phyloP scores from a whole-genome alignment of 1,140 invertebrate genomes.

The Solenopsis fugax region DNA sequence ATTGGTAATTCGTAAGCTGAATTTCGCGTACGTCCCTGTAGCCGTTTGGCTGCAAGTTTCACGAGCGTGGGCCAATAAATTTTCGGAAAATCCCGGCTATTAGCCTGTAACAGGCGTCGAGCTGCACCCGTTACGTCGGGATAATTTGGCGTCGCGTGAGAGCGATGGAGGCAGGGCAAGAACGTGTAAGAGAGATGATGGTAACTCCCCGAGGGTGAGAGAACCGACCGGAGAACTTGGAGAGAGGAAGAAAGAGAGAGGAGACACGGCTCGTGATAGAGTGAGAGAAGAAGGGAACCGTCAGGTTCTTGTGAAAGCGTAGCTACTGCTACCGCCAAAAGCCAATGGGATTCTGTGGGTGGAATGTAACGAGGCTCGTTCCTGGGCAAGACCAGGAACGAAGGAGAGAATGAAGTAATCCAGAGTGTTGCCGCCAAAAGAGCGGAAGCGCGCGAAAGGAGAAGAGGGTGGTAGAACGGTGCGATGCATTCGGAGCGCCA shows the following conservation, averaged over 20 bases:
- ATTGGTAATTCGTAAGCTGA: constrained; percentile 63
- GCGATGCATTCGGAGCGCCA: constrained; percentile 65
- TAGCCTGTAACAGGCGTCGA: constrained; percentile 65
- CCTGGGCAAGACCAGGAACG: constrained; percentile 23
- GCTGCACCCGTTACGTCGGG: constrained; percentile 23
- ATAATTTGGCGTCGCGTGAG: constrained; percentile 72
- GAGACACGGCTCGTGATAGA: not conserved
- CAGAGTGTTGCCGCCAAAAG: constrained; percentile 56
- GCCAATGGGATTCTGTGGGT: constrained; percentile 73
- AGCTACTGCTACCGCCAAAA: constrained; percentile 67
- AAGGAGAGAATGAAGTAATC: constrained; percentile 68
- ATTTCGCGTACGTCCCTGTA: constrained; percentile 31
- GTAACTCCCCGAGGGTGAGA: not conserved
- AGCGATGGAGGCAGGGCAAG: constrained; percentile 26
- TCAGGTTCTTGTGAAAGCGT: constrained; percentile 49
- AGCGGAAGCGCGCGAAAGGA: constrained; percentile 10
- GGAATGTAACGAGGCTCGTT: not conserved
- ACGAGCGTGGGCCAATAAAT: constrained; percentile 69
- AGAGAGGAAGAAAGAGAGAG: not conserved
- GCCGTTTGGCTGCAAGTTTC: constrained; percentile 61
- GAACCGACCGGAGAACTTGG: constrained; percentile 4
- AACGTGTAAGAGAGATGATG: constrained; percentile 5
- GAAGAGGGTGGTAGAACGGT: constrained; percentile 47
- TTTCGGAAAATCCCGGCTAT: constrained; percentile 75
- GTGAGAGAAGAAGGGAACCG: not conserved